Base-by-base conservation (phyloP, 2,113 vertebrate genomes). In the Tricholaema leucomelas region DNA sequence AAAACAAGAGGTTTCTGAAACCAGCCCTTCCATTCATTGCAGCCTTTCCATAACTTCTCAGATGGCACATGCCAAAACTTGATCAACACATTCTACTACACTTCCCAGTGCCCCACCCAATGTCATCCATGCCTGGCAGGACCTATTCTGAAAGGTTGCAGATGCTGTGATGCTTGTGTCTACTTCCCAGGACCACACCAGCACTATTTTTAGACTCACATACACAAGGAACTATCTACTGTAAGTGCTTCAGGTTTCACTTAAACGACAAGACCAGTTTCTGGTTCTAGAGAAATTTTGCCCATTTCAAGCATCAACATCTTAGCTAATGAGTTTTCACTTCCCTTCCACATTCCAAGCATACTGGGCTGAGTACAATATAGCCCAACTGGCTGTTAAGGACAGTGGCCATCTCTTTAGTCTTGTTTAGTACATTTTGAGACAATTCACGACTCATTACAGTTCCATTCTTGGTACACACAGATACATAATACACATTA, bases 341-440 rank as follows among this genome's bases (percentile, higher is more conserved):
- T 93, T 31, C 77, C 69, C 81, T 86, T 84, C 76, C 55, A 35
- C 33, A 50, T 50, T 80, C 82, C 63, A 90, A 72, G 87, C 91
- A 89, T 75, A 90, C 59, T 76, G 61, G 61, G 69, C 65, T 90
- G 72, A 93, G 54, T 84, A 95, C 79, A 60, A 60, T 54, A 31
- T 6, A 75, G 77, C 55, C 81, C 95, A 93, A 95, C 84, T 91
- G 83, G 95, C 88, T 92, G 85, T 56, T 91, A 95, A 91, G 88
- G 91, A 95, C 88, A 93, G 66, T 61, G 85, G 55, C 58, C 77
- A 93, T 72, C 67, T 83, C 87, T 91, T 96, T 93, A 96, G 94
- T 96, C 87, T 86, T 91, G 86, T 94, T 94, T 95, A 90, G 46
- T 89, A 76, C 55, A 91, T 81, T 90, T 92, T 82, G 40, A 93